Conservation (phyloP, 2,113 vertebrate genomes). For the Shinisaurus crocodilurus region DNA sequence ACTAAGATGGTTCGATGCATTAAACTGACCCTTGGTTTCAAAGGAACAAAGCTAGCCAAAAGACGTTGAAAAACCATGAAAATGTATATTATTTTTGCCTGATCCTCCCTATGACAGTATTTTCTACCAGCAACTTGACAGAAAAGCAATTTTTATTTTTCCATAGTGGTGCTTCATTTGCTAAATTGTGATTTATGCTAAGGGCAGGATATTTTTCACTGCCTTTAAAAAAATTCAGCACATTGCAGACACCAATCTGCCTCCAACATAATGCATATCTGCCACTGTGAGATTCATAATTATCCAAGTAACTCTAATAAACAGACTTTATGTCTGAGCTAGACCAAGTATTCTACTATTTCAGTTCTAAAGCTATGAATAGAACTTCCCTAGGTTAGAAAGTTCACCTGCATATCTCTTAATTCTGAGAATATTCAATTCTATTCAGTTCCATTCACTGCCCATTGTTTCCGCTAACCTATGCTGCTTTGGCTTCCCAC, state of each 20-base stretch:
- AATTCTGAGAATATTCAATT: neutral
- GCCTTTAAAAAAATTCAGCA: slow-evolving; percentile 22
- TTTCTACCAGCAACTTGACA: slow-evolving; percentile 3
- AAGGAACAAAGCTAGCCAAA: slow-evolving; percentile 15
- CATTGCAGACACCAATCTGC: neutral
- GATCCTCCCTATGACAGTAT: neutral
- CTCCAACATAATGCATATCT: neutral
- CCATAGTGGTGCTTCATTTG: slow-evolving; percentile 1
- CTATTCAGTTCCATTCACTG: neutral
- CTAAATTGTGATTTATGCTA: slow-evolving; percentile 4
- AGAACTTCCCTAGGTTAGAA: neutral
- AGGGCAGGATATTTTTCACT: slow-evolving; percentile 16
- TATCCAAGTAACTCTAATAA: neutral
- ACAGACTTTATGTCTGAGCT: slow-evolving; percentile 2
- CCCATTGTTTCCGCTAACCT: neutral
- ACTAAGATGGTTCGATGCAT: neutral
- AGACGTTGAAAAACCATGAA: neutral
- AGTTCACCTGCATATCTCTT: neutral
- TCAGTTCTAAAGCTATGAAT: neutral
- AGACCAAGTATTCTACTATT: neutral
- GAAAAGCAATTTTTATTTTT: slow-evolving; percentile 45
- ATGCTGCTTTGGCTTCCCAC: neutral
- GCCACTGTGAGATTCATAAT: neutral
- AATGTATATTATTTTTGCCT: neutral
- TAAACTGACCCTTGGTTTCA: neutral